A percentile compares a stretch with the other conserved stretches of the same genome.
Conservation (phyloP, 1,140 invertebrate species). For the Drosophila auraria region DNA sequence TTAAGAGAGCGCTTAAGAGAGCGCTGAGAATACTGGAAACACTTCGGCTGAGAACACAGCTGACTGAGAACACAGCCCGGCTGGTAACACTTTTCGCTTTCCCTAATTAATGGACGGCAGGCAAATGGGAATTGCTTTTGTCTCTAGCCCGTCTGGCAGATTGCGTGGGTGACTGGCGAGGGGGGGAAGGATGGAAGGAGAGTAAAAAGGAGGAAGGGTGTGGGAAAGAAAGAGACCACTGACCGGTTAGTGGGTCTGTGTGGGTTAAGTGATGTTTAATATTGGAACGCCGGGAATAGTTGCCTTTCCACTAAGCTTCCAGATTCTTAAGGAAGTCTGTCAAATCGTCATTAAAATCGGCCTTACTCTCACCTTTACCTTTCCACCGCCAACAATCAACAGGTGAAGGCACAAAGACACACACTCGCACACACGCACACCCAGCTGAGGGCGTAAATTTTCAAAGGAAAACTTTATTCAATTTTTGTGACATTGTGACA, state of each 20-base stretch:
- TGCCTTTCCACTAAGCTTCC: neutral
- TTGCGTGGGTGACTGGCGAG: neutral
- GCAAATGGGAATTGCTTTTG: constrained; percentile 31
- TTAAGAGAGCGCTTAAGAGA: constrained; percentile 53
- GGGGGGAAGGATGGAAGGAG: neutral
- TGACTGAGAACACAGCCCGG: neutral
- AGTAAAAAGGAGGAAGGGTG: too few relatives aligned
- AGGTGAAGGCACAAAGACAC: constrained; percentile 29
- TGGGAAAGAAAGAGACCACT: neutral
- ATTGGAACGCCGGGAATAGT: constrained; percentile 23
- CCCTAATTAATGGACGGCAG: constrained; percentile 13
- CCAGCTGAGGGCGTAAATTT: constrained; percentile 16
- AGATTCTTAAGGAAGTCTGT: constrained; percentile 12
- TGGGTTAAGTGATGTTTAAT: constrained; percentile 53
- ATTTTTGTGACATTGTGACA: constrained; percentile 67
- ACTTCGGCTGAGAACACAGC: neutral
- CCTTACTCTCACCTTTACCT: neutral
- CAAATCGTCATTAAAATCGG: constrained; percentile 3
- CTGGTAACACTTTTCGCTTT: constrained; percentile 28
- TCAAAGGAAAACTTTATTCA: constrained; percentile 70
- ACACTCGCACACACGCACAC: neutral
- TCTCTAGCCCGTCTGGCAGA: constrained; percentile 31
- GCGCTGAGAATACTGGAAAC: constrained; percentile 41
- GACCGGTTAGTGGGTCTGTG: constrained; percentile 38
- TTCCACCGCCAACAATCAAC: constrained; percentile 21